Percentiles rank a stretch among this genome's conserved stretches.
These are phyloP conservation scores for Chloroceryle inda DNA, from an alignment of 2,797 vertebrate genomes.

Conservation along the genomic window DNA sequence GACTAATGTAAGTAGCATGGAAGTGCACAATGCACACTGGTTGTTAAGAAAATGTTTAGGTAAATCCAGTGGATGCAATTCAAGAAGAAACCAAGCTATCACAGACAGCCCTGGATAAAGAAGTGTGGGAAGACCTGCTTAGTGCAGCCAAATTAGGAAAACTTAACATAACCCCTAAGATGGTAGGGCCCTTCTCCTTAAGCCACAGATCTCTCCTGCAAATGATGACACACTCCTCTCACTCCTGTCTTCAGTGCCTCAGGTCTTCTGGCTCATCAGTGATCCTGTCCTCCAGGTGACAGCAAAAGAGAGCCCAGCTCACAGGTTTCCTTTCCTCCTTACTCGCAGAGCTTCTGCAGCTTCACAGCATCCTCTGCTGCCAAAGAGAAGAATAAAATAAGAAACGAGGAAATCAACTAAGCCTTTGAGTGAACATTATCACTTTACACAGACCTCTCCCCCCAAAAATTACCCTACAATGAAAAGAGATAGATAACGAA, in stretches of 20 bases:
- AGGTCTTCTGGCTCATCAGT: background rate
- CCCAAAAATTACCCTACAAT: background rate
- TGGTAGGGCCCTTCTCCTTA: background rate
- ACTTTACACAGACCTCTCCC: background rate
- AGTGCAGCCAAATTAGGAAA: background rate
- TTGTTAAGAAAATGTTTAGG: background rate
- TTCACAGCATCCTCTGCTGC: slow-evolving; percentile 49
- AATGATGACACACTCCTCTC: background rate
- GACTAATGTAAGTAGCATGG: background rate
- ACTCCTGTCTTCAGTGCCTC: background rate
- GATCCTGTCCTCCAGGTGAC: background rate
- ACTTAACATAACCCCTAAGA: background rate
- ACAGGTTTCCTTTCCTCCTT: background rate
- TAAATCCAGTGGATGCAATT: background rate
- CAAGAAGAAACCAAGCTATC: background rate
- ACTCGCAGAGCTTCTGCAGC: background rate
- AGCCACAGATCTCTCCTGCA: background rate
- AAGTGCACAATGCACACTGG: background rate
- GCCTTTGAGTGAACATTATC: rapidly evolving
- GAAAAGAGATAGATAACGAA: background rate
- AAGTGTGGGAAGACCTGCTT: background rate
- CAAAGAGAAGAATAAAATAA: background rate
- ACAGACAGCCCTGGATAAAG: background rate
- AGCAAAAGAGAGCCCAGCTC: background rate
- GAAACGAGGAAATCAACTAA: background rate